These are phyloP conservation scores for Vidua macroura DNA, from an alignment of 2,113 vertebrate genomes.

Conservation along the genomic window DNA sequence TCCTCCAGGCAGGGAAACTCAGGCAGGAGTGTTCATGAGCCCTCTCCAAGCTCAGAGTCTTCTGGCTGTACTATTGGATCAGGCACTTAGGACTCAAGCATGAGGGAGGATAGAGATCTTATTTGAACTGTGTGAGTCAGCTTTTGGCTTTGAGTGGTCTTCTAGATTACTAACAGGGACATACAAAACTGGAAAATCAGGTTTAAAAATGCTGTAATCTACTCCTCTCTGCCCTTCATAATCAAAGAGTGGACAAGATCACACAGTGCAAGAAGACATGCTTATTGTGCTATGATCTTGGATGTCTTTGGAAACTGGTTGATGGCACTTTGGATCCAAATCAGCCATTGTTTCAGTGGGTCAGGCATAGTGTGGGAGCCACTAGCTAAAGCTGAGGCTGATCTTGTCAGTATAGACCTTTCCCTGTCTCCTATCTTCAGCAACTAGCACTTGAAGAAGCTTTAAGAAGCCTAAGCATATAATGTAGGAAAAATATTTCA, in stretches of 20 bases:
- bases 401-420: background rate
- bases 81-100: background rate
- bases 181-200: background rate
- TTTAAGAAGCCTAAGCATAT: background rate
- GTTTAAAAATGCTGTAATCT: background rate
- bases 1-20: background rate
- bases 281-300: background rate
- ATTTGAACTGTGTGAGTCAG: background rate
- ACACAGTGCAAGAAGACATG: background rate
- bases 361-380: background rate
- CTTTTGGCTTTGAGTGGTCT: background rate
- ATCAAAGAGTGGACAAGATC: background rate
- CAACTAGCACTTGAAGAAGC: background rate
- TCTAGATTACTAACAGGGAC: background rate
- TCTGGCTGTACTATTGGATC: rapidly evolving
- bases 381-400: background rate
- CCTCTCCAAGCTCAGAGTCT: background rate
- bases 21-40: background rate
- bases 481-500: background rate
- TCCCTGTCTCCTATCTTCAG: background rate
- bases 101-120: background rate
- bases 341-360: background rate
- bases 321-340: background rate
- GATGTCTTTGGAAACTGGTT: background rate
- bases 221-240: background rate